phyloP scores from a whole-genome alignment of 2,113 vertebrate genomes.

The Sprattus sprattus region DNA sequence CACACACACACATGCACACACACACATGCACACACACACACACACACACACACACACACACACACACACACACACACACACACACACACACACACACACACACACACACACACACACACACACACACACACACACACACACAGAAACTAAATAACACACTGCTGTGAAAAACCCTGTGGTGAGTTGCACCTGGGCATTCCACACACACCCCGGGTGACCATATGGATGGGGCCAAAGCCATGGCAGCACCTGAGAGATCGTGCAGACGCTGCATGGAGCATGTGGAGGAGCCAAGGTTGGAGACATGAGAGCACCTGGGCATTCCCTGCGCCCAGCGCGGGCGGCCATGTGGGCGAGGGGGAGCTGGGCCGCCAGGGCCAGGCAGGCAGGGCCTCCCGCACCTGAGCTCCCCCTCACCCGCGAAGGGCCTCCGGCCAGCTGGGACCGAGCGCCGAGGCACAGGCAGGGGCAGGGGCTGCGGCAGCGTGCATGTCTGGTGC shows the following conservation, averaged over 20 bases:
- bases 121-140: constrained; percentile 28
- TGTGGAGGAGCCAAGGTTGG: constrained; percentile 10
- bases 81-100: constrained; percentile 9
- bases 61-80: constrained; percentile 18
- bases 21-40: constrained; percentile 25
- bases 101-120: constrained; percentile 27
- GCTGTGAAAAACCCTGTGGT: constrained; percentile 25
- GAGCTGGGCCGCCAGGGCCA: constrained; percentile 1
- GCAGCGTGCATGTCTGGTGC: neutral
- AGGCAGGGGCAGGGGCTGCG: neutral
- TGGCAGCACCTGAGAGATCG: constrained; percentile 18
- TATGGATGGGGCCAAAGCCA: constrained; percentile 45
- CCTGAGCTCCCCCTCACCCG: neutral
- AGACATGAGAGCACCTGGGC: constrained; percentile 47
- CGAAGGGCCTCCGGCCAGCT: neutral
- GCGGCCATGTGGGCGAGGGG: constrained; percentile 33
- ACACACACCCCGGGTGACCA: constrained; percentile 47
- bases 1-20: constrained; percentile 11
- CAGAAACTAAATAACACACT: constrained; percentile 6
- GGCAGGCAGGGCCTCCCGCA: neutral
- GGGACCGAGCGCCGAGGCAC: neutral
- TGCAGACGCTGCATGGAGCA: neutral
- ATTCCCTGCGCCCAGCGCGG: constrained; percentile 18
- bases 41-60: constrained; percentile 32
- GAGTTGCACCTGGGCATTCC: constrained; percentile 44